A percentile compares a stretch with the other conserved stretches of the same genome.
Evolutionary conservation across 1,140 invertebrate species (phyloP).

Genomic region (Stegodyphus dumicola): DNA sequence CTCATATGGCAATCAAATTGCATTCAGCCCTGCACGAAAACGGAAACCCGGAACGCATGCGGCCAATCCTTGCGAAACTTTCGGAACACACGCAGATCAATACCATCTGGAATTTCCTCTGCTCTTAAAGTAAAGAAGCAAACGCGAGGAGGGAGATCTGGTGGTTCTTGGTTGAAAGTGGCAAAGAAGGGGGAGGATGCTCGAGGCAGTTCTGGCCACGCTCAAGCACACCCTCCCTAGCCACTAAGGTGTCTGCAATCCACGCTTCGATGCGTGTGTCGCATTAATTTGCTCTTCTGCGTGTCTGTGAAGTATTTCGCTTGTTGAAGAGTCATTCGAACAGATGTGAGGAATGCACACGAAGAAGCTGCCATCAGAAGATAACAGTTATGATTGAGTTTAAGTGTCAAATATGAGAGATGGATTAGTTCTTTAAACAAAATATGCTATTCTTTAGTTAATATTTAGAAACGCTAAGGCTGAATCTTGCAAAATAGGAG

Average conservation of each 20-base stretch:
- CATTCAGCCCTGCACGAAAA: not conserved
- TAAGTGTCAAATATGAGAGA: too few relatives aligned
- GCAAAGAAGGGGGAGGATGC: not conserved
- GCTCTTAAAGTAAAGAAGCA: not conserved
- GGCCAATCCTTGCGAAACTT: not conserved
- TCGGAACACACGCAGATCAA: not conserved
- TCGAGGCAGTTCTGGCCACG: not conserved
- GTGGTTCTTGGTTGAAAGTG: too few relatives aligned
- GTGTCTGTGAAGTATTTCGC: not conserved
- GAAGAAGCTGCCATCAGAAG: too few relatives aligned
- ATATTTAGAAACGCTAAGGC: too few relatives aligned
- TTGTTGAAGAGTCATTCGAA: too few relatives aligned
- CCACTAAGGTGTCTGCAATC: slow-evolving; percentile 1
- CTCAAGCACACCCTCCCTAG: not conserved
- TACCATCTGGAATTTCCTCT: not conserved
- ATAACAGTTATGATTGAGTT: too few relatives aligned
- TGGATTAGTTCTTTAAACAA: too few relatives aligned
- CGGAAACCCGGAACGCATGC: not conserved
- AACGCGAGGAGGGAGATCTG: not conserved
- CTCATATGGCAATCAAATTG: not conserved
- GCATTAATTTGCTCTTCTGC: slow-evolving; percentile 4
- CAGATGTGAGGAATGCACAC: too few relatives aligned
- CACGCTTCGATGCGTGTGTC: not conserved
- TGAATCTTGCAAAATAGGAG: too few relatives aligned
- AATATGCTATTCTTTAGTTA: too few relatives aligned